Percentiles rank a stretch among this genome's conserved stretches.
phyloP scores from a whole-genome alignment of 1,140 invertebrate species.

The Pseudomyrmex cubaensis region DNA sequence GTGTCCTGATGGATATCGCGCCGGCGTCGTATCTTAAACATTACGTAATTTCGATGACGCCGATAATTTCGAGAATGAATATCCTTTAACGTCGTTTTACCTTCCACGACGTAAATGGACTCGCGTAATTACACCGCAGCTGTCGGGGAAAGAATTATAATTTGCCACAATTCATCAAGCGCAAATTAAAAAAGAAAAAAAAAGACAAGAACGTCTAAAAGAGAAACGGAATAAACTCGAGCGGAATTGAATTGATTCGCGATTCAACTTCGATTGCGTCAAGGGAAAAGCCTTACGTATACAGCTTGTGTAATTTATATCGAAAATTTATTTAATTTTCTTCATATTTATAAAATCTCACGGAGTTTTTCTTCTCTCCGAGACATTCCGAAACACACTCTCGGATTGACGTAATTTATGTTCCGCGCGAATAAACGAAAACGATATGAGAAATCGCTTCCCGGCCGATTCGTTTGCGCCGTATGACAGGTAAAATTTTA shows the following conservation, averaged over 20 bases:
- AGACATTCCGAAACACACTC: background rate
- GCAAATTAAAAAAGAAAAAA: background rate
- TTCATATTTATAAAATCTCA: too few relatives aligned
- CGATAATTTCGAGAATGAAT: slow-evolving; percentile 19
- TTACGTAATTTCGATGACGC: slow-evolving; percentile 45
- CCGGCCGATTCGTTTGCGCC: slow-evolving; percentile 32
- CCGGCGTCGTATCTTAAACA: slow-evolving; percentile 39
- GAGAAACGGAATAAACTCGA: background rate
- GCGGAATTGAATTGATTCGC: slow-evolving; percentile 4
- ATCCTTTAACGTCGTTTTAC: slow-evolving; percentile 5
- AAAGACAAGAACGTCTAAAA: background rate
- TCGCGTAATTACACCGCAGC: slow-evolving; percentile 35
- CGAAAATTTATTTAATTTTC: too few relatives aligned
- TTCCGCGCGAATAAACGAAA: slow-evolving; percentile 2
- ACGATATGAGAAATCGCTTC: slow-evolving; percentile 17
- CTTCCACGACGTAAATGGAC: background rate
- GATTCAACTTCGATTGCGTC: too few relatives aligned
- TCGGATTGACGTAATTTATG: slow-evolving; percentile 16
- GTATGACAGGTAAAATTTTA: slow-evolving; percentile 39
- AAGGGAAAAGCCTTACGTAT: too few relatives aligned
- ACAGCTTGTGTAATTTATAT: too few relatives aligned
- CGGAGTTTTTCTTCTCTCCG: background rate
- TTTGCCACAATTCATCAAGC: slow-evolving; percentile 15
- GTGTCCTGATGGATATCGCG: slow-evolving; percentile 40
- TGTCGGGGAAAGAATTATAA: slow-evolving; percentile 5